Evolutionary conservation across 2,113 vertebrate species (phyloP).

Genomic region (Ceyx cyanopectus): DNA sequence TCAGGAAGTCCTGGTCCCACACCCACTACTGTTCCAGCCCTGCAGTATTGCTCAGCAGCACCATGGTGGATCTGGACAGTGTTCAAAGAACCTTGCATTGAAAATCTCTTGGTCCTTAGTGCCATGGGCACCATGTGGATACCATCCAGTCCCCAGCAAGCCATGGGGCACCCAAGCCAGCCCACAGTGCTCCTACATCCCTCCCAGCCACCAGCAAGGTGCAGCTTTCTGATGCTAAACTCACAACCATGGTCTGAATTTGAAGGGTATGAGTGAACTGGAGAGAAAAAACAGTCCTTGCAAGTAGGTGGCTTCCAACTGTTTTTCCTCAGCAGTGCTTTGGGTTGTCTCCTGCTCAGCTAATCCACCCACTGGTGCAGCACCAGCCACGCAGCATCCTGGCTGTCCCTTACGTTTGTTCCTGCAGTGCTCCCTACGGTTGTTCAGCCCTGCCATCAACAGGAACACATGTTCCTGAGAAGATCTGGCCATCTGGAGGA

Average conservation of each 20-base stretch:
- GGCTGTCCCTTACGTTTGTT: background rate
- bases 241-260: background rate
- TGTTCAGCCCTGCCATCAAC: background rate
- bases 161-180: background rate
- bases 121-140: fast-evolving
- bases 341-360: background rate
- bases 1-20: background rate
- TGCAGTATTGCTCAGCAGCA: background rate
- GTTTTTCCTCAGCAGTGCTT: background rate
- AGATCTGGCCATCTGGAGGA: constrained; percentile 10
- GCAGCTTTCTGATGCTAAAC: background rate
- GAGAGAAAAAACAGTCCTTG: background rate
- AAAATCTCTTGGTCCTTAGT: background rate
- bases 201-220: background rate
- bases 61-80: background rate
- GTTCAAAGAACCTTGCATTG: background rate
- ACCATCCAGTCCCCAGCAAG: background rate
- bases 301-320: background rate
- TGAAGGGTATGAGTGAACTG: background rate
- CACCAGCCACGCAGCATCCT: background rate
- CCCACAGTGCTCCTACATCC: background rate
- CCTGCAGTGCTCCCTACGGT: background rate
- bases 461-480: background rate
- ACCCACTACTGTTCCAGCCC: background rate
- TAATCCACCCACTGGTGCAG: background rate